phyloP scores from a whole-genome alignment of 1,140 invertebrate genomes.

The Solenopsis invicta region DNA sequence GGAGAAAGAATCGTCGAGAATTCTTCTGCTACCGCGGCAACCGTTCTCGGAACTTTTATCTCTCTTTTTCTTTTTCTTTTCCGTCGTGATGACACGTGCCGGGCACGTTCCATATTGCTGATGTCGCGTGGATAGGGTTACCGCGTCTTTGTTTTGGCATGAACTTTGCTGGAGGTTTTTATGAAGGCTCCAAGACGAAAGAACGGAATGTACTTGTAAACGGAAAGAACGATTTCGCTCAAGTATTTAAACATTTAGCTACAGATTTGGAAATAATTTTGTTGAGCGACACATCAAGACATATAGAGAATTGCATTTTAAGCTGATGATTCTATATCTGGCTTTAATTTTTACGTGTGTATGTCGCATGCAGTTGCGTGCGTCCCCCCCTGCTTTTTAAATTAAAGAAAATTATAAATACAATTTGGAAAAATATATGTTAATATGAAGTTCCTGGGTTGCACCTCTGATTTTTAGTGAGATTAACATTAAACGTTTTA shows the following conservation, averaged over 20 bases:
- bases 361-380: neutral
- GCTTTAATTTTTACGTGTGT: neutral
- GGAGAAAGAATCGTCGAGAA: slow-evolving; percentile 59
- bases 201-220: neutral
- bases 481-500: neutral
- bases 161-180: slow-evolving; percentile 33
- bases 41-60: slow-evolving; percentile 45
- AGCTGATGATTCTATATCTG: neutral
- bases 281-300: too few relatives aligned
- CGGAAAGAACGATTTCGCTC: too few relatives aligned
- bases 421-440: too few relatives aligned
- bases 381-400: neutral
- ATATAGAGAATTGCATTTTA: neutral
- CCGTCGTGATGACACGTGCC: slow-evolving; percentile 47
- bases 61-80: slow-evolving; percentile 10
- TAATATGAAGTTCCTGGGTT: too few relatives aligned
- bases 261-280: too few relatives aligned
- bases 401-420: slow-evolving; percentile 3
- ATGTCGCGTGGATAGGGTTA: slow-evolving; percentile 35
- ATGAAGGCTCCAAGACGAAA: slow-evolving; percentile 11
- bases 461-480: too few relatives aligned
- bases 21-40: slow-evolving; percentile 53
- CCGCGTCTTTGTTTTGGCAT: slow-evolving; percentile 20
- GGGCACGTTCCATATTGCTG: slow-evolving; percentile 31
- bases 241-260: too few relatives aligned